These are phyloP conservation scores for Sandelia bainsii DNA, from an alignment of 2,797 vertebrate genomes.

Conservation along the genomic window DNA sequence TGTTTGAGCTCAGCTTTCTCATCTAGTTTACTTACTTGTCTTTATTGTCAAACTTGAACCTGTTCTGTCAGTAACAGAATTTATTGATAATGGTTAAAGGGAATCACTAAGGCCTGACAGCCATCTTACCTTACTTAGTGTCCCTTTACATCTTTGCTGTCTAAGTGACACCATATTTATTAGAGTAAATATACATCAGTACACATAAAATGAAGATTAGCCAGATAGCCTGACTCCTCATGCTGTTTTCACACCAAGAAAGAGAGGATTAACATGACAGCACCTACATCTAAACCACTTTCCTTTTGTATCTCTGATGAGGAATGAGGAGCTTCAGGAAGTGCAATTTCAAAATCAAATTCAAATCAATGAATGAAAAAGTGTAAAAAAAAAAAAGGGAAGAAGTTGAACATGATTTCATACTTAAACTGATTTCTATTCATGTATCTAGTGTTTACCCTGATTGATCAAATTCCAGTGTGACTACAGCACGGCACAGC, in stretches of 20 bases:
- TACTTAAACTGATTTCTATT: not conserved
- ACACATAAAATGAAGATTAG: not conserved
- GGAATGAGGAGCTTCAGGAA: no score
- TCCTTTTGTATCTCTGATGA: not conserved
- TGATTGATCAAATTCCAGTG: not conserved
- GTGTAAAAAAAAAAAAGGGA: no score
- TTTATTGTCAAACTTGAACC: not conserved
- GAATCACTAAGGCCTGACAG: slow-evolving; percentile 18
- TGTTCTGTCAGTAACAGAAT: not conserved
- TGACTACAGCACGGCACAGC: not conserved
- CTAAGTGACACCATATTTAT: not conserved
- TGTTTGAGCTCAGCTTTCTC: no score
- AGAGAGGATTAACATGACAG: no score
- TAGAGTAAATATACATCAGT: not conserved
- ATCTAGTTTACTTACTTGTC: no score
- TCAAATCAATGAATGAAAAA: not conserved
- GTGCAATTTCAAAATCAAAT: no score
- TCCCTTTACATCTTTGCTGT: not conserved
- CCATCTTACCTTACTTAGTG: not conserved
- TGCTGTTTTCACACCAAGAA: not conserved
- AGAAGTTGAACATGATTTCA: not conserved
- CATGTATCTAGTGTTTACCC: no score
- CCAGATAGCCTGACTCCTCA: no score
- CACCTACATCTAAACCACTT: not conserved
- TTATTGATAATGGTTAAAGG: slow-evolving; percentile 16